phyloP scores from a whole-genome alignment of 2,888 invertebrate species.

The Erpobdella octoculata region DNA sequence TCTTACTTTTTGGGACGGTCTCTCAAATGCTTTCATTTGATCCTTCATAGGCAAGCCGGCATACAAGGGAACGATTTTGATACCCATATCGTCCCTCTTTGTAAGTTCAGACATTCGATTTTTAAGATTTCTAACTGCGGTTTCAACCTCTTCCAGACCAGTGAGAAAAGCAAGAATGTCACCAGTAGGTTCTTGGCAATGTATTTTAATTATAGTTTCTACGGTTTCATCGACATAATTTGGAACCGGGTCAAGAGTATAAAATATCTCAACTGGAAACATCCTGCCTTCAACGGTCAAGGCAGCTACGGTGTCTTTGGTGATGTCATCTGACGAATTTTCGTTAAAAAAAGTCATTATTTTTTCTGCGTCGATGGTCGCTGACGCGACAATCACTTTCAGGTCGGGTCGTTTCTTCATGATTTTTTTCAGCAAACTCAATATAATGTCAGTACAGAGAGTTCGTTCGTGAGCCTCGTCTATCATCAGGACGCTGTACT shows the following conservation, averaged over 20 bases:
- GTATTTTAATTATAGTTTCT: slow-evolving; percentile 76
- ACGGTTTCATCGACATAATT: slow-evolving; percentile 81
- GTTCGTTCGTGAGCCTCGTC: slow-evolving; percentile 94
- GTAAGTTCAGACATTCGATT: slow-evolving; percentile 46
- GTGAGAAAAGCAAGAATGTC: slow-evolving; percentile 76
- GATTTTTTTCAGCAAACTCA: slow-evolving; percentile 83
- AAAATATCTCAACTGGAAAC: slow-evolving; percentile 78
- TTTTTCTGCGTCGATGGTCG: slow-evolving; percentile 81
- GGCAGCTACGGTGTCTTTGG: slow-evolving; percentile 68
- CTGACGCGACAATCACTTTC: slow-evolving; percentile 81
- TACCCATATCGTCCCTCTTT: slow-evolving; percentile 42
- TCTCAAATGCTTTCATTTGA: slow-evolving; percentile 62
- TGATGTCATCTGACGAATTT: slow-evolving; percentile 50
- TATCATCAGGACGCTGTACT: slow-evolving; percentile 74
- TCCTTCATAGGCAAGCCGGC: slow-evolving; percentile 77
- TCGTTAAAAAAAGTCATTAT: slow-evolving; percentile 56
- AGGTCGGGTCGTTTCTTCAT: slow-evolving; percentile 73
- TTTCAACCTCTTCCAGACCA: slow-evolving; percentile 78
- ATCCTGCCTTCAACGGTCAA: slow-evolving; percentile 75
- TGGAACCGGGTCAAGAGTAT: slow-evolving; percentile 69
- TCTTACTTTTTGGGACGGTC: slow-evolving; percentile 64
- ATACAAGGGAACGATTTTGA: slow-evolving; percentile 79
- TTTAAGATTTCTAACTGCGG: slow-evolving; percentile 56
- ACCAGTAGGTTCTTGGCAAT: slow-evolving; percentile 60
- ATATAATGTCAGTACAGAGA: slow-evolving; percentile 80